phyloP scores from a whole-genome alignment of 1,140 invertebrate genomes.

The Halesus radiatus region DNA sequence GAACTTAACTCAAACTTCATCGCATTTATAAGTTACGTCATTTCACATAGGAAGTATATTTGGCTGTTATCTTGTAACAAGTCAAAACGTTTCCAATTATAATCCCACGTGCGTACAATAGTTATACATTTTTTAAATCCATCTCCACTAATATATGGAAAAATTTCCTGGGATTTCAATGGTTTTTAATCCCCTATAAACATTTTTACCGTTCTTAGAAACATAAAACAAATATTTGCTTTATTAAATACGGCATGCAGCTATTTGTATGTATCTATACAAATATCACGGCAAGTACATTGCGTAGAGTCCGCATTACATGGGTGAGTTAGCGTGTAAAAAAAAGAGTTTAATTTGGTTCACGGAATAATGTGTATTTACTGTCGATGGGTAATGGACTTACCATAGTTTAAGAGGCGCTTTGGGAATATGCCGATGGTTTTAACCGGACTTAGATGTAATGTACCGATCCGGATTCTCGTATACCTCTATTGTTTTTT shows the following conservation, averaged over 20 bases:
- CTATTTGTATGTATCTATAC: background rate
- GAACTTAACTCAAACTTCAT: too few relatives aligned
- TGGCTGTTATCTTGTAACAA: too few relatives aligned
- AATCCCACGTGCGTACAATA: too few relatives aligned
- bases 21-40: too few relatives aligned
- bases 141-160: too few relatives aligned
- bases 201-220: background rate
- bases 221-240: background rate
- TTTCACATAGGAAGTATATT: too few relatives aligned
- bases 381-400: slow-evolving; percentile 33
- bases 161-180: background rate
- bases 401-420: slow-evolving; percentile 37
- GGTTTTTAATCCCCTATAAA: background rate
- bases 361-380: slow-evolving; percentile 41
- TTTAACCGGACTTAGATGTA: slow-evolving; percentile 20
- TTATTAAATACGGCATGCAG: background rate
- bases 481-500: background rate
- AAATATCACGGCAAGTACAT: background rate
- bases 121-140: too few relatives aligned
- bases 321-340: slow-evolving; percentile 27
- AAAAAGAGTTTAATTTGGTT: slow-evolving; percentile 30
- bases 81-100: too few relatives aligned
- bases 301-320: slow-evolving; percentile 2
- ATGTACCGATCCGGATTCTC: slow-evolving; percentile 23
- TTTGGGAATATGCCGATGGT: slow-evolving; percentile 36